Percentiles rank a stretch among this genome's conserved stretches.
phyloP scores from a whole-genome alignment of 2,797 vertebrate species.

The Macropus fuliginosus region DNA sequence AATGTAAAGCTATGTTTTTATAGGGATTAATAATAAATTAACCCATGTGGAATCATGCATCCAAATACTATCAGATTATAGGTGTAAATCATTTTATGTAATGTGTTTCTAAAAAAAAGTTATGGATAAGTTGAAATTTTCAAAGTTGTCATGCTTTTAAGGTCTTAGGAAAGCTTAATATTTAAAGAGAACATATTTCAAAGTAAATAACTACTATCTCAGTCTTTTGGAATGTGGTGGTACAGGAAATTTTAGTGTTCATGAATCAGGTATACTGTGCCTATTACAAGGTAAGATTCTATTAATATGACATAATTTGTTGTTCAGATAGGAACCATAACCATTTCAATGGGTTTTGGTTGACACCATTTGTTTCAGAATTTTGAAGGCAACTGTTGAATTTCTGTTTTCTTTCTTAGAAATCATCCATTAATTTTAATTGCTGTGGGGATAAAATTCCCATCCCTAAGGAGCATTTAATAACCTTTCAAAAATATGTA shows the following conservation, averaged over 20 bases:
- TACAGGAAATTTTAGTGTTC: not conserved
- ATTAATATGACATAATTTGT: not conserved
- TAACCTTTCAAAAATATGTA: slow-evolving; percentile 30
- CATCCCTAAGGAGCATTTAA: slow-evolving; percentile 45
- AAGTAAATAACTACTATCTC: slow-evolving; percentile 31
- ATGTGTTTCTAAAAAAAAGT: not conserved
- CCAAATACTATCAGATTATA: not conserved
- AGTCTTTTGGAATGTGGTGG: not conserved
- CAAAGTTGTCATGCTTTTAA: slow-evolving; percentile 20
- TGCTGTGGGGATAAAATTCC: slow-evolving; percentile 44
- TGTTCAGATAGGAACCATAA: slow-evolving; percentile 21
- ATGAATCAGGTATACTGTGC: not conserved
- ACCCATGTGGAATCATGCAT: not conserved
- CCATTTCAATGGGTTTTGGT: slow-evolving; percentile 46
- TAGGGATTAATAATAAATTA: not conserved
- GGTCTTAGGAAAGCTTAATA: slow-evolving; percentile 10
- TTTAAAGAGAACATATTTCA: slow-evolving; percentile 13
- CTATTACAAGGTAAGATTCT: not conserved
- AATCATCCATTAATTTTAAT: slow-evolving; percentile 44
- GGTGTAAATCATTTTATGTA: not conserved
- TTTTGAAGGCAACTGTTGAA: slow-evolving; percentile 30
- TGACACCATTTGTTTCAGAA: slow-evolving; percentile 5
- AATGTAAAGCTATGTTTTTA: not conserved
- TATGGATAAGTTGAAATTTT: not conserved
- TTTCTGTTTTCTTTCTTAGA: slow-evolving; percentile 7